Base-by-base conservation (phyloP, 2,113 vertebrate genomes). In the Tachycineta bicolor region DNA sequence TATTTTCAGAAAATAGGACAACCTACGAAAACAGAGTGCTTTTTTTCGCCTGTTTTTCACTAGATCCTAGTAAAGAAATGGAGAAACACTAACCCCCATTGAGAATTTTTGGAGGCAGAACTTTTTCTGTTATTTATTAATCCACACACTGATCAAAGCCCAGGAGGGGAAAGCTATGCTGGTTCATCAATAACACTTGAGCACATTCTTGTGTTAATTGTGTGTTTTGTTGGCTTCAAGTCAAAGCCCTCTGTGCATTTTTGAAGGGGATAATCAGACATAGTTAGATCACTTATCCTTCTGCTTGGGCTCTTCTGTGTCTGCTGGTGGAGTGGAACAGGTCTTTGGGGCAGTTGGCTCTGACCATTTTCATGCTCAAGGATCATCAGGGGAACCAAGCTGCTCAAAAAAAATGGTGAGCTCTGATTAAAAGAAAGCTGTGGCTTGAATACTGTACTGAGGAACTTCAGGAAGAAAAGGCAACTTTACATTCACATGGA, bases 1-100 rank as follows among this genome's bases (percentile, higher is more conserved):
- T 96, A 68, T 97, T 96, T 96, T 86, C 86, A 93, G 94, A 95
- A 97, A 96, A 81, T 86, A 95, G 94, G 93, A 94, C 88, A 96
- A 60, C 65, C 53, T 95, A 89, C 68, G 79, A 94, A 94, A 93
- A 93, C 34, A 86, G 26, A 46, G 25, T 10, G 6, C 12, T 44
- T 70, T 59, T 73, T 71, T 65, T 63, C 16, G 16, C 39, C 49
- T 78, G 56, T 69, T 94, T 65, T 77, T 65, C 90, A 28, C 79
- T 73, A 64, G 9, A 2, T 90, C 56, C 85, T 94, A 64, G 43
- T 95, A 94, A 85, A 87, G n/a, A 25, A 84, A 78, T 34, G 25
- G 49, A 75, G 87, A 86, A 90, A 64, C 34, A 34, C 44, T 69
- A 91, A 74, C 22, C 53, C 34, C 29, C 95, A 93, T 90, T 96